Evolutionary conservation across 2,113 vertebrate genomes (phyloP).

Genomic region (Strigops habroptila): DNA sequence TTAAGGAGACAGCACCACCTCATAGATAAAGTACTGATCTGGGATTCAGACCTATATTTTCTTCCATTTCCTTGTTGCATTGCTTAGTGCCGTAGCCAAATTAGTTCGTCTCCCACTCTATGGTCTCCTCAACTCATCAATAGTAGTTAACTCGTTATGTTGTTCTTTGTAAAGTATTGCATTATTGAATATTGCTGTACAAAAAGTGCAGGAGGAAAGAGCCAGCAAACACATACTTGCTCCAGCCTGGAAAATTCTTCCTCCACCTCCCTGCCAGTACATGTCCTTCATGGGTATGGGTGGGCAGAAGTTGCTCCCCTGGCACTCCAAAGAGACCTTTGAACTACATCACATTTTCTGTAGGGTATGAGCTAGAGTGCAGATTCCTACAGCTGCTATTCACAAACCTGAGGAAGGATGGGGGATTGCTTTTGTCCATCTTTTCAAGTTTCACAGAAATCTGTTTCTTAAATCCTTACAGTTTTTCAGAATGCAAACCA

Average conservation of each 20-base stretch:
- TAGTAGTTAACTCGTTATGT: background rate
- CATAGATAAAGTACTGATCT: background rate
- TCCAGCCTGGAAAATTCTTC: background rate
- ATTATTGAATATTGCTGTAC: background rate
- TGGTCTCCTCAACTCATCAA: background rate
- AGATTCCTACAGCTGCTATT: background rate
- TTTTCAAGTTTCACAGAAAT: background rate
- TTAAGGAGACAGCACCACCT: background rate
- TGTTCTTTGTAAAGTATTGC: background rate
- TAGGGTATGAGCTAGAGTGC: background rate
- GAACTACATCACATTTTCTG: background rate
- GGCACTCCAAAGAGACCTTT: background rate
- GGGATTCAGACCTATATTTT: background rate
- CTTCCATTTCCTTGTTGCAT: background rate
- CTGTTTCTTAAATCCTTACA: background rate
- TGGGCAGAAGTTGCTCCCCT: background rate
- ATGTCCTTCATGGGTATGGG: background rate
- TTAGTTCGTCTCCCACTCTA: background rate
- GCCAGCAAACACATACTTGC: background rate
- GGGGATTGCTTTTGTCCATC: background rate
- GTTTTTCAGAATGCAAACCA: background rate
- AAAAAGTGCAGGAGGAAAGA: background rate
- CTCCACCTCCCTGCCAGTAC: background rate
- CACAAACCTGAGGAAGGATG: background rate
- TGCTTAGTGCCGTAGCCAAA: background rate